phyloP scores from a whole-genome alignment of 64 coral and sea anemone species.

The Orbicella faveolata region DNA sequence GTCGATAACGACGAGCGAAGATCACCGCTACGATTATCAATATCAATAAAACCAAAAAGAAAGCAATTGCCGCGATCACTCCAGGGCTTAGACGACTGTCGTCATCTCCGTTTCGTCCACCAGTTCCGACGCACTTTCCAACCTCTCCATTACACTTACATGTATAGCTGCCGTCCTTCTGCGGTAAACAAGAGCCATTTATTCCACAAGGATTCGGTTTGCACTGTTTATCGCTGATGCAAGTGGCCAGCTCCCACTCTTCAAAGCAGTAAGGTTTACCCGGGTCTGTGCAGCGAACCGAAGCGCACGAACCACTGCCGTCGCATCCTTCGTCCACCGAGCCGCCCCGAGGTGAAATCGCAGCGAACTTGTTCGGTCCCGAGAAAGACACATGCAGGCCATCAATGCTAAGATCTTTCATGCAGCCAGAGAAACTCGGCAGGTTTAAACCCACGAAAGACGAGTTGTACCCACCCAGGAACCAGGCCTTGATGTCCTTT shows the following conservation, averaged over 20 bases:
- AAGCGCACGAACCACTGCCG: slow-evolving; percentile 17
- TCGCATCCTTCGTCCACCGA: slow-evolving; percentile 55
- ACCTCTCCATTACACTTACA: slow-evolving; percentile 55
- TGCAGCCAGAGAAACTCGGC: slow-evolving; percentile 68
- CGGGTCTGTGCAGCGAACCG: slow-evolving; percentile 49
- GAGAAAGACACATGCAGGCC: slow-evolving; percentile 66
- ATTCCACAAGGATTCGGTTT: slow-evolving; percentile 63
- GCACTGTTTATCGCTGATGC: slow-evolving; percentile 72
- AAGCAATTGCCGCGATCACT: slow-evolving; percentile 73
- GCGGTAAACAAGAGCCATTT: slow-evolving; percentile 68
- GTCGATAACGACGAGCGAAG: slow-evolving; percentile 61
- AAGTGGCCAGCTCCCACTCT: slow-evolving; percentile 72
- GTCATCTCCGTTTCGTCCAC: background rate
- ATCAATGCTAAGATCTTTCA: slow-evolving; percentile 75
- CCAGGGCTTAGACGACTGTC: slow-evolving; percentile 58
- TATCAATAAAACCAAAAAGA: slow-evolving; percentile 64
- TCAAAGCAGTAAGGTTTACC: slow-evolving; percentile 73
- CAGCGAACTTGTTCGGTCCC: slow-evolving; percentile 72
- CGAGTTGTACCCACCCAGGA: slow-evolving; percentile 44
- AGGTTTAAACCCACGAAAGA: slow-evolving; percentile 1
- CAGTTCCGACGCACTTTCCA: background rate
- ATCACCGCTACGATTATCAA: slow-evolving; percentile 68
- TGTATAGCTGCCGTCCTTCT: slow-evolving; percentile 49
- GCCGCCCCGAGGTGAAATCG: slow-evolving; percentile 49
- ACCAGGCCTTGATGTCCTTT: slow-evolving; percentile 57